These are phyloP conservation scores for Phenganax subtilis DNA, from an alignment of 92 coral and sea anemone species.

Conservation along the genomic window DNA sequence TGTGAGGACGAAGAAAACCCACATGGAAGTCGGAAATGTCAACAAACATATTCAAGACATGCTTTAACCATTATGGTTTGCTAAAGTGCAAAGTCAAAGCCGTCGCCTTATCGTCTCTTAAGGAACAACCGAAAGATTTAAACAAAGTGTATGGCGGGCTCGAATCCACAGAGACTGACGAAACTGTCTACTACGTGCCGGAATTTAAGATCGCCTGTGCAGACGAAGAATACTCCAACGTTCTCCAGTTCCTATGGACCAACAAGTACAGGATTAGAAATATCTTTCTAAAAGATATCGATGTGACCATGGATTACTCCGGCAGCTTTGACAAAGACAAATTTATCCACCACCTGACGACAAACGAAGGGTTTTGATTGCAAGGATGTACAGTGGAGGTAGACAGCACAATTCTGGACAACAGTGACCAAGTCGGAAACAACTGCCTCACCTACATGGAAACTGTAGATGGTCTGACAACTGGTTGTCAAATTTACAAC, in stretches of 20 bases:
- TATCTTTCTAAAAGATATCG: constrained; percentile 30
- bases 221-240: too few relatives aligned
- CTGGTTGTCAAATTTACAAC: background rate
- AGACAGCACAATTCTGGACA: background rate
- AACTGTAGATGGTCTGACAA: background rate
- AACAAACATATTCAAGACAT: too few relatives aligned
- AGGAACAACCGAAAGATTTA: constrained; percentile 25
- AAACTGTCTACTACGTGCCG: constrained; percentile 29
- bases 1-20: constrained; percentile 33
- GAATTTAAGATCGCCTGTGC: constrained; percentile 5
- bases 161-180: constrained; percentile 23
- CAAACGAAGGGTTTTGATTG: background rate
- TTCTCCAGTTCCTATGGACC: too few relatives aligned
- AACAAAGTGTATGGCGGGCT: constrained; percentile 14
- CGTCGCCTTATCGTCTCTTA: constrained; percentile 31
- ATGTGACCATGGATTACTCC: constrained; percentile 34
- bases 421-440: background rate
- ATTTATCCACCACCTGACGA: constrained; percentile 7
- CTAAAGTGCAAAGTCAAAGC: constrained; percentile 41
- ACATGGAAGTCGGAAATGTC: constrained; percentile 16
- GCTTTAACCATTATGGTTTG: constrained; percentile 14
- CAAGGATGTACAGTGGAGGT: constrained; percentile 31
- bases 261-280: too few relatives aligned
- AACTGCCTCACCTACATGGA: background rate
- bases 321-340: constrained; percentile 49